phyloP scores from a whole-genome alignment of 2,797 vertebrate genomes.

The Chaetophractus vellerosus region DNA sequence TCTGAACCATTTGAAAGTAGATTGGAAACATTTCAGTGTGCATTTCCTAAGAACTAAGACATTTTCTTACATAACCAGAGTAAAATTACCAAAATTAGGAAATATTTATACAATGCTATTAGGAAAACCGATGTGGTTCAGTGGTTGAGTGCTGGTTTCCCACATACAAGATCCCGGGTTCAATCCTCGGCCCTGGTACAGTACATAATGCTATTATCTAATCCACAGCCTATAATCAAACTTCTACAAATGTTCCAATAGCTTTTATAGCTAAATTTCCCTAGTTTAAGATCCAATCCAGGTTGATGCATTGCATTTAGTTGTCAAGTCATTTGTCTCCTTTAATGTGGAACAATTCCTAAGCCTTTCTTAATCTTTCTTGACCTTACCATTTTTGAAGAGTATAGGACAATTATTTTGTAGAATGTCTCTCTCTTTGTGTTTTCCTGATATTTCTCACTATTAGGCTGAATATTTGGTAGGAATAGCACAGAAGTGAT shows the following conservation, averaged over 20 bases:
- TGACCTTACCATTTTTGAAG: conserved; percentile 1
- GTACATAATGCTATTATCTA: background rate
- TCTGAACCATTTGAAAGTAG: conserved; percentile 13
- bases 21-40: conserved; percentile 28
- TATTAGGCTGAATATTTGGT: background rate
- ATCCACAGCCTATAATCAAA: background rate
- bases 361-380: background rate
- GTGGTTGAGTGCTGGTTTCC: too few relatives aligned
- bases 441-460: background rate
- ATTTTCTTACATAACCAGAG: background rate
- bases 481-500: background rate
- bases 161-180: too few relatives aligned
- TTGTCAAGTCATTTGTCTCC: background rate
- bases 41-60: conserved; percentile 33
- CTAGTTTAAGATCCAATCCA: background rate
- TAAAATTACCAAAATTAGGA: conserved; percentile 36
- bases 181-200: too few relatives aligned
- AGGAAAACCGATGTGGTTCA: too few relatives aligned
- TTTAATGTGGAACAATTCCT: background rate
- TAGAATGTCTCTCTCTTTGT: conserved; percentile 27
- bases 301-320: background rate
- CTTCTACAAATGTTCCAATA: background rate
- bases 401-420: background rate
- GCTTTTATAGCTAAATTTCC: background rate
- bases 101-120: background rate